Evolutionary conservation across 2,888 invertebrate species (phyloP).

Genomic region (Lasius platythorax): DNA sequence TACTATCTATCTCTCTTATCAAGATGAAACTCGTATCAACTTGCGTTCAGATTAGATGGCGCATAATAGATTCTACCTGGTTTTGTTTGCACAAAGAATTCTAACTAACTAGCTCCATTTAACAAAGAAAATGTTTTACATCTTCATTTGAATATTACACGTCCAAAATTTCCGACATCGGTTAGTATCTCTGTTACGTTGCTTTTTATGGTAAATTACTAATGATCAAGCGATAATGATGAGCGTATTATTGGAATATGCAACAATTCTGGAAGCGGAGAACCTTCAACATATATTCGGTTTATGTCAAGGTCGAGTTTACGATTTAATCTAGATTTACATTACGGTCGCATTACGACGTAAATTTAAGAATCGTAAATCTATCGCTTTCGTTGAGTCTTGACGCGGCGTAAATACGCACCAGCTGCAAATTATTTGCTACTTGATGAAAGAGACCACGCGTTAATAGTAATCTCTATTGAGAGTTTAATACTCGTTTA

Average conservation of each 20-base stretch:
- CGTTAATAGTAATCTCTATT: conserved; percentile 48
- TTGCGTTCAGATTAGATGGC: conserved; percentile 22
- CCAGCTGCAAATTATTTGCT: background rate
- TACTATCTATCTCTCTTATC: background rate
- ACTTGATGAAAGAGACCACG: conserved; percentile 34
- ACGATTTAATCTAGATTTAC: conserved; percentile 11
- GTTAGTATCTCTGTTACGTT: background rate
- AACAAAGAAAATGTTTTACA: background rate
- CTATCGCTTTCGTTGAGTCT: conserved; percentile 16
- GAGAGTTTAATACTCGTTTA: conserved; percentile 52
- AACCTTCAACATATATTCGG: background rate
- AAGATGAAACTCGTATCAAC: background rate
- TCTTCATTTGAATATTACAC: background rate
- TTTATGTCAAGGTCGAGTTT: conserved; percentile 10
- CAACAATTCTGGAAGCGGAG: background rate
- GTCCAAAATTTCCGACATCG: background rate
- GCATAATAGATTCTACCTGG: background rate
- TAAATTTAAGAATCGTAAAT: conserved; percentile 40
- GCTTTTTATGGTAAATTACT: no score
- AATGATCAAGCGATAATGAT: background rate
- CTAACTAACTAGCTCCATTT: background rate
- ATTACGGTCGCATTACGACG: conserved; percentile 20
- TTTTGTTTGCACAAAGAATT: background rate
- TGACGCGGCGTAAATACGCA: background rate
- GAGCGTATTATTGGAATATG: background rate